Base-by-base conservation (phyloP, 2,888 invertebrate genomes). In the Odontocolon sp. region DNA sequence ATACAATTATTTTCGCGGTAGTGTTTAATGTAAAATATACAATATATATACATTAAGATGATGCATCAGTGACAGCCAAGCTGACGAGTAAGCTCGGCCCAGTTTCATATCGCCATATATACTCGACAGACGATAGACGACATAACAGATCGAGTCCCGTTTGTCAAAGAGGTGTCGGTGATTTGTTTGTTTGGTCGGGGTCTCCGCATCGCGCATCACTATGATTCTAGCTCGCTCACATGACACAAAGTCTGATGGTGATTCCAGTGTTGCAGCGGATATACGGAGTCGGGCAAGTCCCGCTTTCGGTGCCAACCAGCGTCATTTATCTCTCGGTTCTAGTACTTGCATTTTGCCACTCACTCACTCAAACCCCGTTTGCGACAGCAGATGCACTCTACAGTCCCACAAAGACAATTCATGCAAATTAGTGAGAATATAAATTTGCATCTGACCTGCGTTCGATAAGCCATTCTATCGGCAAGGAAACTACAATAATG, bases 111-210 rank as follows among this genome's bases (percentile, higher is more conserved):
- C 21, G 59, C 33, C 33, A 23, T 0, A 11, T 31, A 45, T 11
- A 47, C 45, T 47, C 23, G n/a, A 14, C 23, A 21, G 18, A 16
- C n/a, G 9, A 47, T 9, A 18, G 61, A 33, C 45, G 33, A 33
- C 61, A 21, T 63, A 47, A 63, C 45, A 21, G 61, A 63, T 63
- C 61, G 61, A 47, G 47, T 63, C 33, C 18, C 61, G 61, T 63
- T 63, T 63, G 61, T 63, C 61, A 63, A 63, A 63, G 61, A 33
- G 61, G 61, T 63, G 61, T 47, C 61, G 61, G 47, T 47, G 61
- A 63, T 45, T 47, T 47, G 61, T 33, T 63, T 47, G 33, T 31
- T 47, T 33, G 61, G 28, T n/a, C 61, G 31, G 45, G 11, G n/a
- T 42, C 3, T 63, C 47, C 28, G 47, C 33, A 47, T 63, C 61